These are phyloP conservation scores for Morelia viridis DNA, from an alignment of 2,797 vertebrate species.

Conservation along the genomic window DNA sequence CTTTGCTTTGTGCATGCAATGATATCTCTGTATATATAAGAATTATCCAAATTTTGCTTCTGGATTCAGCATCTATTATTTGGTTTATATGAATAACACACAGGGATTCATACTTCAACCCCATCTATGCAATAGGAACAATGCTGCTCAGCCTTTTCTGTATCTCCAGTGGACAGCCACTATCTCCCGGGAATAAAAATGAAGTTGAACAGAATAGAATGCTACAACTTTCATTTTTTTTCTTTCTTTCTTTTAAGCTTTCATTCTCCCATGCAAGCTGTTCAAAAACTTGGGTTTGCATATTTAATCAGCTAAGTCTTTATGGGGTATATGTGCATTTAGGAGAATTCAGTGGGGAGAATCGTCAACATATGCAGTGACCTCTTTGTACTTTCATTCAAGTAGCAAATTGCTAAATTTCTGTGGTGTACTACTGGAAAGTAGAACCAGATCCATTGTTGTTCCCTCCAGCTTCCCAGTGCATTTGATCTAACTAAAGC, in stretches of 20 bases:
- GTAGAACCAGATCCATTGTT: neutral
- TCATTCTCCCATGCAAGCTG: neutral
- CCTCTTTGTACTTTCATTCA: neutral
- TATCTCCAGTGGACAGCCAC: neutral
- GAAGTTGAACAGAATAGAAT: neutral
- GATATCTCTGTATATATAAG: neutral
- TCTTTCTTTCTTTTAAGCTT: neutral
- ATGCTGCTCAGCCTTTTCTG: neutral
- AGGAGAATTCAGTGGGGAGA: neutral
- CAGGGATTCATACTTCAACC: neutral
- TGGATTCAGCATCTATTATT: neutral
- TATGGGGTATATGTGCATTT: neutral
- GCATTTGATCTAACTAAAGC: neutral
- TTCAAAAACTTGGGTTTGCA: neutral
- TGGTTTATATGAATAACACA: neutral
- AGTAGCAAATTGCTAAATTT: neutral
- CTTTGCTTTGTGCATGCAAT: neutral
- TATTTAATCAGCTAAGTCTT: conserved; percentile 8
- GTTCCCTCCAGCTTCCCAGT: neutral
- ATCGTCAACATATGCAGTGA: neutral
- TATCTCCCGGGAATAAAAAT: conserved; percentile 14
- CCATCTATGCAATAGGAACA: neutral
- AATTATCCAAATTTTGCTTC: neutral
- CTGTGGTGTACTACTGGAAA: neutral
- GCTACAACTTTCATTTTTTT: neutral